phyloP scores from a whole-genome alignment of 2,797 vertebrate genomes.

The Notoglanidium macrostoma region DNA sequence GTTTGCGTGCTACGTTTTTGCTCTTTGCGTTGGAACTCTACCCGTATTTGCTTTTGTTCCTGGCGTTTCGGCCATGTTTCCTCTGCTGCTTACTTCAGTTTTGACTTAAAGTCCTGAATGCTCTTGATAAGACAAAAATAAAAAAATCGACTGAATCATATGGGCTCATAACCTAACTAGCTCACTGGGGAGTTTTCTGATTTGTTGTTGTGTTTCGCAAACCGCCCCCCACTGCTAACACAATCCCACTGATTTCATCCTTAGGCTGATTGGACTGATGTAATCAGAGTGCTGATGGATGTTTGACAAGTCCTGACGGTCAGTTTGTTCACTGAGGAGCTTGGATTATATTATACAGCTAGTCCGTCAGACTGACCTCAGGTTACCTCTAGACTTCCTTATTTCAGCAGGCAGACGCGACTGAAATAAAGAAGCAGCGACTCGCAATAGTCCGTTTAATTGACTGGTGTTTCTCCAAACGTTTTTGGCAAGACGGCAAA shows the following conservation, averaged over 20 bases:
- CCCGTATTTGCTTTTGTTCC: no score
- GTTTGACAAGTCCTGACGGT: not conserved
- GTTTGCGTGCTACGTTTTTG: no score
- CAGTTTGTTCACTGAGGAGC: not conserved
- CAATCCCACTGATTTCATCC: slow-evolving; percentile 12
- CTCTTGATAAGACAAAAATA: not conserved
- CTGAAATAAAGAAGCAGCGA: not conserved
- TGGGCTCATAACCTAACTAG: not conserved
- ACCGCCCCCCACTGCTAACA: not conserved
- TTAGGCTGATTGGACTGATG: slow-evolving; percentile 1
- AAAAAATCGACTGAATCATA: not conserved
- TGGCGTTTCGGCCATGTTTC: no score
- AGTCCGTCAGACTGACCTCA: not conserved
- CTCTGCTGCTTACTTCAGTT: no score
- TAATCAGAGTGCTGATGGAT: not conserved
- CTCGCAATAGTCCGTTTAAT: not conserved
- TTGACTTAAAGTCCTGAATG: not conserved
- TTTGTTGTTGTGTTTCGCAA: not conserved
- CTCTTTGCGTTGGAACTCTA: no score
- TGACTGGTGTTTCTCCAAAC: not conserved
- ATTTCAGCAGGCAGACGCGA: not conserved
- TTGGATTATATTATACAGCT: not conserved
- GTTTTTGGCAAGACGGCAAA: no score
- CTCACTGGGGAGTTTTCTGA: not conserved
- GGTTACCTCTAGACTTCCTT: not conserved